phyloP scores from a whole-genome alignment of 2,888 invertebrate genomes.

The Philopedon plagiatum region DNA sequence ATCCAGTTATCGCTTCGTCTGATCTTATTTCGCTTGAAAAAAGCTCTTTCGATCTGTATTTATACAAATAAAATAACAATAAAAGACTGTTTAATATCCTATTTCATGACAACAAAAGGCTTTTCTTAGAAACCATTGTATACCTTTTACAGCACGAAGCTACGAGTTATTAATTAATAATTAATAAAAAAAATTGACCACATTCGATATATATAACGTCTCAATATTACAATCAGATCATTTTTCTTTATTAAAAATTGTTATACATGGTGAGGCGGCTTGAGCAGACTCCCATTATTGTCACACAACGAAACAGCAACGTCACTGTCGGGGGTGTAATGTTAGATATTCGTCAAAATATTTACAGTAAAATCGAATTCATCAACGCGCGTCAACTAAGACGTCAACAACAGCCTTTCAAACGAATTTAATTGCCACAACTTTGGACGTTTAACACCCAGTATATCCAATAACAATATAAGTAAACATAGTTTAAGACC shows the following conservation, averaged over 20 bases:
- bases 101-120: background rate
- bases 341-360: too few relatives aligned
- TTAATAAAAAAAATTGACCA: background rate
- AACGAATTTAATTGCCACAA: background rate
- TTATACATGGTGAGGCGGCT: background rate
- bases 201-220: background rate
- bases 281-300: too few relatives aligned
- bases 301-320: too few relatives aligned
- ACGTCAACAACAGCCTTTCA: too few relatives aligned
- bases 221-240: background rate
- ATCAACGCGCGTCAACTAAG: too few relatives aligned
- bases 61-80: conserved; percentile 3
- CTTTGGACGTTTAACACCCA: conserved; percentile 16
- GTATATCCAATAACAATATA: conserved; percentile 18
- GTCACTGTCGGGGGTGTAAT: too few relatives aligned
- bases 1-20: background rate
- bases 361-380: too few relatives aligned
- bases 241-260: background rate
- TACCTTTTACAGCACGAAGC: background rate
- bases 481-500: conserved; percentile 31
- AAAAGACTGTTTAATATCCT: background rate
- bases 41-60: background rate
- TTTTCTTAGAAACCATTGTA: background rate
- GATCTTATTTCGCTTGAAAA: background rate
- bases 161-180: too few relatives aligned